phyloP scores from a whole-genome alignment of 64 coral and sea anemone species.

The Hydrozoanthus tunicans region DNA sequence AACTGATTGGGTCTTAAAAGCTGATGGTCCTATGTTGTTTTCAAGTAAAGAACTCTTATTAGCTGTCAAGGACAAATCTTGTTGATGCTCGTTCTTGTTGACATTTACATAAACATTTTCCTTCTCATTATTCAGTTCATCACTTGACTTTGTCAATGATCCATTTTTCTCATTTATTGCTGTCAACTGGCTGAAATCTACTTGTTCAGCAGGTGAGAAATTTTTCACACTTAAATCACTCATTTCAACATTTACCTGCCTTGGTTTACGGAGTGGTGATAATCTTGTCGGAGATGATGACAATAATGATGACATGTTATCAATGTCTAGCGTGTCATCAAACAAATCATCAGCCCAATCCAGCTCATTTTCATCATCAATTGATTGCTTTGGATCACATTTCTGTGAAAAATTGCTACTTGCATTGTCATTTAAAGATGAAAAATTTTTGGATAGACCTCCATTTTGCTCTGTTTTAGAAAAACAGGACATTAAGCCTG shows the following conservation, averaged over 20 bases:
- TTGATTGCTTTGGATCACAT: neutral
- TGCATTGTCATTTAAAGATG: neutral
- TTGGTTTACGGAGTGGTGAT: neutral
- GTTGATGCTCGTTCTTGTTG: neutral
- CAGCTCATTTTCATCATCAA: neutral
- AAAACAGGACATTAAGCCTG: neutral
- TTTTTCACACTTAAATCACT: neutral
- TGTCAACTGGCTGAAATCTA: conserved; percentile 14
- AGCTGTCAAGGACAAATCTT: neutral
- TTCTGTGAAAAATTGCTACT: neutral
- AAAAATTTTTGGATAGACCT: too few species aligned
- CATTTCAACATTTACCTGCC: neutral
- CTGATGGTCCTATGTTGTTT: too few species aligned
- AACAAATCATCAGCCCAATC: conserved; percentile 54
- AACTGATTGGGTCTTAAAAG: neutral
- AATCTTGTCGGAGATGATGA: neutral
- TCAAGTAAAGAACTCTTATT: neutral
- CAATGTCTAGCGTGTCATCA: conserved; percentile 21
- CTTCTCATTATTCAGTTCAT: neutral
- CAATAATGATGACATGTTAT: neutral
- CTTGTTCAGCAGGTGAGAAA: neutral
- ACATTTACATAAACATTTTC: neutral
- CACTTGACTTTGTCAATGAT: neutral
- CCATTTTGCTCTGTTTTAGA: neutral
- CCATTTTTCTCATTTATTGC: conserved; percentile 9